phyloP scores from a whole-genome alignment of 2,888 invertebrate species.

The Tinea trinotella region DNA sequence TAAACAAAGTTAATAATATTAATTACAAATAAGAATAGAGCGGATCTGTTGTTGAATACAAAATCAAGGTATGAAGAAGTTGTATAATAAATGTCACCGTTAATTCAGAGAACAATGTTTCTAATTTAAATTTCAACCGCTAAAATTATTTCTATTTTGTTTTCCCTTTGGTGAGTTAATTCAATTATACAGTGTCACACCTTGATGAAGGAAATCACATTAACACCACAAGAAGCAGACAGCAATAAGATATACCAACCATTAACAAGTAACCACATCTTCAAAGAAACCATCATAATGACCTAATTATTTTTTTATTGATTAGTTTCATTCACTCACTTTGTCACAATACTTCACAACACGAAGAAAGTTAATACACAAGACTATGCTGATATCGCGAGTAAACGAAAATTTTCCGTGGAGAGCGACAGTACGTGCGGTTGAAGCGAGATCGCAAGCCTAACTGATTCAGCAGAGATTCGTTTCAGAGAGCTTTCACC shows the following conservation, averaged over 20 bases:
- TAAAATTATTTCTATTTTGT: slow-evolving; percentile 8
- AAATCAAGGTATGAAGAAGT: not conserved
- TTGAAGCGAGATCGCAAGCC: not conserved
- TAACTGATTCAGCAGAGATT: slow-evolving; percentile 14
- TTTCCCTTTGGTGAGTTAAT: slow-evolving; percentile 7
- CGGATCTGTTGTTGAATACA: not conserved
- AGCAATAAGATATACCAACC: slow-evolving; percentile 10
- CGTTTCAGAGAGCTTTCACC: slow-evolving; percentile 14
- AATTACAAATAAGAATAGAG: not conserved
- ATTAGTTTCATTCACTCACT: slow-evolving; percentile 1
- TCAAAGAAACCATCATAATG: not conserved
- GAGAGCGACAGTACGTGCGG: not conserved
- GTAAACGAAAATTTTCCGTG: not conserved
- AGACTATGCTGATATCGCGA: not conserved
- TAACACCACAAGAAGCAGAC: not conserved
- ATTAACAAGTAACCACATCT: slow-evolving; percentile 1
- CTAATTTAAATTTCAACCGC: slow-evolving; percentile 8
- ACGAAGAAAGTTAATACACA: not conserved
- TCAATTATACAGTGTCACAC: slow-evolving; percentile 10
- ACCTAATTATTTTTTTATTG: not conserved
- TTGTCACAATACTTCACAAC: not conserved
- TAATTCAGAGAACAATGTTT: slow-evolving; percentile 11
- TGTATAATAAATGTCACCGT: not conserved
- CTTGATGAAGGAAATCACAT: slow-evolving; percentile 8
- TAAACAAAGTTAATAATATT: not conserved